These are phyloP conservation scores for Theretra japonica DNA, from an alignment of 2,888 invertebrate genomes.

Conservation along the genomic window DNA sequence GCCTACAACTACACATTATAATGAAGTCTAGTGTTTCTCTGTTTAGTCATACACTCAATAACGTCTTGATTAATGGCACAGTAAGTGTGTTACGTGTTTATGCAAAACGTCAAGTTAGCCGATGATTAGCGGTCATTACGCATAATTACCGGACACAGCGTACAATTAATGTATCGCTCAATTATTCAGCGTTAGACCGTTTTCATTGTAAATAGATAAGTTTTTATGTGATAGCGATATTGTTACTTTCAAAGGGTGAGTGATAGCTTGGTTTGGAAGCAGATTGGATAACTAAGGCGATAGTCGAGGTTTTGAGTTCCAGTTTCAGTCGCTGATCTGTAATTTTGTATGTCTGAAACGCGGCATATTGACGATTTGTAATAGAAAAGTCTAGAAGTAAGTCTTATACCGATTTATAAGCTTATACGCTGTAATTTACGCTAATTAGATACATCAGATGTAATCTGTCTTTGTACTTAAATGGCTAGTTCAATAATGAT, in stretches of 20 bases:
- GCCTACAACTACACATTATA: background rate
- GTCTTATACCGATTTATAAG: too few species aligned
- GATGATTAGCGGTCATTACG: conserved; percentile 30
- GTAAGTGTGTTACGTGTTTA: conserved; percentile 30
- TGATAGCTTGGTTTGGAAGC: too few species aligned
- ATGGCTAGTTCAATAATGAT: too few species aligned
- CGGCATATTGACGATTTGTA: too few species aligned
- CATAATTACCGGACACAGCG: conserved; percentile 24
- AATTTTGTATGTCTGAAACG: too few species aligned
- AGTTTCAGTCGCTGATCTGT: too few species aligned
- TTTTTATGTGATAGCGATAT: conserved; percentile 33
- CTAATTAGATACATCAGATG: too few species aligned
- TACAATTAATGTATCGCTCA: conserved; percentile 29
- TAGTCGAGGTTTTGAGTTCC: too few species aligned
- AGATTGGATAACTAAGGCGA: too few species aligned
- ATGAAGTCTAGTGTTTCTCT: conserved; percentile 4
- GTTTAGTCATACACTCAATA: conserved; percentile 25
- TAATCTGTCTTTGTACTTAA: too few species aligned
- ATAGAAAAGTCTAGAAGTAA: too few species aligned
- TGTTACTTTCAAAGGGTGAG: background rate
- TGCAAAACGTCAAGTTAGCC: conserved; percentile 32
- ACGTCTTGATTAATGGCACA: conserved; percentile 30
- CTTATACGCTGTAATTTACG: too few species aligned
- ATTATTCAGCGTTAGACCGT: conserved; percentile 33
- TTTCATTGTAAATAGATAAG: conserved; percentile 28